These are phyloP conservation scores for Thaumetopoea pityocampa DNA, from an alignment of 1,140 invertebrate genomes.

Conservation along the genomic window DNA sequence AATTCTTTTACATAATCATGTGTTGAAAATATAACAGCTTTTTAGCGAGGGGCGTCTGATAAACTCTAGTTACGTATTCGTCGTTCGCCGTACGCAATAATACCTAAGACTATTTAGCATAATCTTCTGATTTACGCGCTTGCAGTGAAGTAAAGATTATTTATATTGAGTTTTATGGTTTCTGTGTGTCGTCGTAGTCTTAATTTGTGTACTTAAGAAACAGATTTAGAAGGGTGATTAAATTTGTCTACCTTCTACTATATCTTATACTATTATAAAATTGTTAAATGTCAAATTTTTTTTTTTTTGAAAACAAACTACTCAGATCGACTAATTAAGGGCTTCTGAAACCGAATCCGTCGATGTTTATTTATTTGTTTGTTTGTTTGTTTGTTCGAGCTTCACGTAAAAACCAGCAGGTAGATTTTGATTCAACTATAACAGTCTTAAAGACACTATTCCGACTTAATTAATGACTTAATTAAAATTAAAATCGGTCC, in stretches of 20 bases:
- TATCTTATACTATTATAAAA: too few species aligned
- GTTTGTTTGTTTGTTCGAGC: too few species aligned
- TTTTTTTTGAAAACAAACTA: too few species aligned
- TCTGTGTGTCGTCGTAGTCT: constrained; percentile 5
- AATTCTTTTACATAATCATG: constrained; percentile 76
- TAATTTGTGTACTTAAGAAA: constrained; percentile 14
- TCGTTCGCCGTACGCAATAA: constrained; percentile 41
- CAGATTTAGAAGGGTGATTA: constrained; percentile 13
- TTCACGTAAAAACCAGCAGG: too few species aligned
- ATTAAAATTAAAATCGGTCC: too few species aligned
- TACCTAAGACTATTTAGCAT: constrained; percentile 61
- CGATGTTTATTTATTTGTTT: too few species aligned
- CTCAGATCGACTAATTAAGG: too few species aligned
- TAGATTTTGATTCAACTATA: too few species aligned
- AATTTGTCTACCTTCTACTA: constrained; percentile 14
- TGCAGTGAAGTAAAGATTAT: constrained; percentile 23
- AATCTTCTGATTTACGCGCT: constrained; percentile 50
- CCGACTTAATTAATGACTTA: too few species aligned
- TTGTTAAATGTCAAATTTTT: too few species aligned
- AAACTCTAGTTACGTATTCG: constrained; percentile 53
- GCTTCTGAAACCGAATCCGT: too few species aligned
- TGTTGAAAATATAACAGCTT: constrained; percentile 73
- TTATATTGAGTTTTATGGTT: constrained; percentile 16
- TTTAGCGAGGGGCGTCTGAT: constrained; percentile 58
- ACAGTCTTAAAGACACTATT: too few species aligned